Evolutionary conservation across 2,797 vertebrate genomes (phyloP), one percentile per base, ranked within the genome.

Genomic region (Nannoperca australis): DNA sequence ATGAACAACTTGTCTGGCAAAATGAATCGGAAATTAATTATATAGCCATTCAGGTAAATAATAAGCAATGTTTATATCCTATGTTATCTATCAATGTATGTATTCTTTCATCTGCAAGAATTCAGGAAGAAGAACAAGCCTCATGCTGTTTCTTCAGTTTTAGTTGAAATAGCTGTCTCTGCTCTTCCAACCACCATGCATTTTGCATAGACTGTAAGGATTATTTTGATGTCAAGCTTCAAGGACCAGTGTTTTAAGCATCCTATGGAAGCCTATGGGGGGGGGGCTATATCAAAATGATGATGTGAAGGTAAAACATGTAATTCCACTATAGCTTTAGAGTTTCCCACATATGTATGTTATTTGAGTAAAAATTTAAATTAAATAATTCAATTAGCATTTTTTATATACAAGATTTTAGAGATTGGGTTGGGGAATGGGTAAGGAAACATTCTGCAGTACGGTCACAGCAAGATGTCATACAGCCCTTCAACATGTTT

Each of bases 181-280:
- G n/a, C 36, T n/a, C 32, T 42, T 50, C 42, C 9, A n/a, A 49
- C 34, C 36, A n/a, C 5, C 54, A 55, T 70, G 49, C 4, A 74
- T 70, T 70, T 70, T 70, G 54, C 13, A 65, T 44, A 27, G n/a
- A 53, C 54, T 42, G 30, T 7, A 38, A 49, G 50, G 8, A 45
- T 61, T 27, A 8, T 24, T 65, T 70, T 64, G 36, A 51, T 30
- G n/a, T 45, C 22, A 32, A 45, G 10, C 60, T 7, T 14, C n/a
- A 10, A 38, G 42, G 38, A 66, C 30, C 55, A 38, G 69, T 53
- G 30, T 54, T 70, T 56, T 2, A 18, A 68, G 38, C 20, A 49
- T 51, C 50, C 45, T 38, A 38, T 38, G 36, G 36, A 11, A 38
- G 36, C 10, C 36, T 38, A 38, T 38, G 10, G 36, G 36, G 10